A percentile compares a stretch with the other conserved stretches of the same genome.
Evolutionary conservation across 2,797 vertebrate genomes (phyloP).

Genomic region (Botia kubotai): DNA sequence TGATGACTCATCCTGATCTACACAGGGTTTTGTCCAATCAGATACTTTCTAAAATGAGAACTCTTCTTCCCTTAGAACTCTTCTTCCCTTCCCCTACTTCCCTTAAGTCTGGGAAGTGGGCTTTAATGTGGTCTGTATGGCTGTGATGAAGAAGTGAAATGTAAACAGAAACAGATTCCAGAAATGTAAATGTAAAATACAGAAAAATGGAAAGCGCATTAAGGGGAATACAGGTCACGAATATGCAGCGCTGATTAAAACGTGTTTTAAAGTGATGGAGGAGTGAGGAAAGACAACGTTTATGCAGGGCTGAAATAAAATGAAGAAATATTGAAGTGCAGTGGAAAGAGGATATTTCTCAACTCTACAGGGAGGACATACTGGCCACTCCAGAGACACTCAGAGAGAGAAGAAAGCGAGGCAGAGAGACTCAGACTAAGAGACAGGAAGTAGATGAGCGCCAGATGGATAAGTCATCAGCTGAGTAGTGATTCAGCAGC

Average conservation of each 20-base stretch:
- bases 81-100: too few relatives aligned
- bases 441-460: constrained; percentile 84
- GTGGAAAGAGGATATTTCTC: constrained; percentile 54
- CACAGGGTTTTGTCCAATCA: too few relatives aligned
- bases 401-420: constrained; percentile 39
- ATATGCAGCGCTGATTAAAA: not conserved
- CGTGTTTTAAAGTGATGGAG: not conserved
- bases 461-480: constrained; percentile 84
- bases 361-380: constrained; percentile 25
- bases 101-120: not conserved
- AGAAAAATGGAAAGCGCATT: not conserved
- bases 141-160: too few relatives aligned
- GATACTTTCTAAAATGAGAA: too few relatives aligned
- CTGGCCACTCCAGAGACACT: constrained; percentile 50
- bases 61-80: too few relatives aligned
- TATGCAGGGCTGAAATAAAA: constrained; percentile 20
- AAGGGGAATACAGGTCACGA: not conserved
- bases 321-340: constrained; percentile 50
- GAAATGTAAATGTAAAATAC: not conserved
- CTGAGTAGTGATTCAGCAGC: constrained; percentile 77
- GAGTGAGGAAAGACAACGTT: not conserved
- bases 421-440: constrained; percentile 69
- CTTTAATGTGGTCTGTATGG: not conserved
- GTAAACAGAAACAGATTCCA: too few relatives aligned
- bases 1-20: too few relatives aligned